Conservation (phyloP, 1,140 invertebrate genomes). For the Bombus picipes region DNA sequence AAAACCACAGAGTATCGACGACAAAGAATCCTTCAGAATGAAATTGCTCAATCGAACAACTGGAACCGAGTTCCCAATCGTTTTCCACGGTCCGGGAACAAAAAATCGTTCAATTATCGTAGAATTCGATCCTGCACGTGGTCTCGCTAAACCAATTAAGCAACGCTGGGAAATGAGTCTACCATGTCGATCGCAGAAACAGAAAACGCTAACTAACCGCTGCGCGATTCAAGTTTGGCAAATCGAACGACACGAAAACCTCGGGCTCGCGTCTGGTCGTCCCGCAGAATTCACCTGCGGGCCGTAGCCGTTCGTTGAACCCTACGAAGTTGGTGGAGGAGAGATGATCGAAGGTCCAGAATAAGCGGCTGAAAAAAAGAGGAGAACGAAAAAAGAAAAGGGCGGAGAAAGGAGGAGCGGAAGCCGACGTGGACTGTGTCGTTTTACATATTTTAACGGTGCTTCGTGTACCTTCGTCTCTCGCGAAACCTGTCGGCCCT, state of each 20-base stretch:
- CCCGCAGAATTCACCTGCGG: constrained; percentile 62
- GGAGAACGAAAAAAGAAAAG: constrained; percentile 60
- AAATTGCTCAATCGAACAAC: background rate
- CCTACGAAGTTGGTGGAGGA: constrained; percentile 53
- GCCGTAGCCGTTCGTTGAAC: constrained; percentile 73
- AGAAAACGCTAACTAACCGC: background rate
- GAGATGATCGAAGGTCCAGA: constrained; percentile 73
- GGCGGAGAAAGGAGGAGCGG: constrained; percentile 51
- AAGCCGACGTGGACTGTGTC: constrained; percentile 61
- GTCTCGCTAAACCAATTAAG: background rate
- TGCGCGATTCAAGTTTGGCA: background rate
- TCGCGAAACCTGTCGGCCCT: constrained; percentile 52
- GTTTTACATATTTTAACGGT: constrained; percentile 80
- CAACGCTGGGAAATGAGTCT: background rate
- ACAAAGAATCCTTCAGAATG: background rate
- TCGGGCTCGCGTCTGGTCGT: background rate
- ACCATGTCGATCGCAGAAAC: background rate
- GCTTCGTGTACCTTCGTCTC: constrained; percentile 59
- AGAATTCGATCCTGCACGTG: background rate
- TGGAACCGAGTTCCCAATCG: background rate
- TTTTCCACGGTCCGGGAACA: background rate
- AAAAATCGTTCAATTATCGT: background rate
- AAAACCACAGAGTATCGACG: too few relatives aligned
- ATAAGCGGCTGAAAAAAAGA: constrained; percentile 51
- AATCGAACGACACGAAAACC: constrained; percentile 20